phyloP scores from a whole-genome alignment of 1,140 invertebrate species.

The Drosophila watanabei region DNA sequence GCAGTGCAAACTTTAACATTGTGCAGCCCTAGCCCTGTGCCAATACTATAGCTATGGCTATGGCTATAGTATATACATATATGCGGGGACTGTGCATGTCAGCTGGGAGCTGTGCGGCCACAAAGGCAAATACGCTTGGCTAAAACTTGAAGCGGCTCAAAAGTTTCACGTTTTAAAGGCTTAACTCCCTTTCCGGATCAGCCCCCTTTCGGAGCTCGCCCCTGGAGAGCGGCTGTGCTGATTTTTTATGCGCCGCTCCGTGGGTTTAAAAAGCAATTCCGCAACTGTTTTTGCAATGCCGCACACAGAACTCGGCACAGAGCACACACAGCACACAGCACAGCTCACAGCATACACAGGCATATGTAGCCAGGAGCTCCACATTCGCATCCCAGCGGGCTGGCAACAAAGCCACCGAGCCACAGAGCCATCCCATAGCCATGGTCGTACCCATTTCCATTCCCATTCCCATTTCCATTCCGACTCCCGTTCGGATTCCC shows the following conservation, averaged over 20 bases:
- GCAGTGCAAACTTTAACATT: slow-evolving; percentile 66
- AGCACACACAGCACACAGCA: slow-evolving; percentile 11
- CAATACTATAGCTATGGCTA: slow-evolving; percentile 18
- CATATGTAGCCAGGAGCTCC: slow-evolving; percentile 34
- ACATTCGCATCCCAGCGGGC: slow-evolving; percentile 65
- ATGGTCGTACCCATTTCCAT: slow-evolving; percentile 21
- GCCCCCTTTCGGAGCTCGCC: slow-evolving; percentile 36
- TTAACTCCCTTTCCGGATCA: slow-evolving; percentile 53
- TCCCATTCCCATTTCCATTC: slow-evolving; percentile 21
- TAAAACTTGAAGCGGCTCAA: slow-evolving; percentile 77
- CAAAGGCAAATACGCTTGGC: slow-evolving; percentile 75
- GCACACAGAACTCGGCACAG: slow-evolving; percentile 30
- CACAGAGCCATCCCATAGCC: slow-evolving; percentile 17
- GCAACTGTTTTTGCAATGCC: slow-evolving; percentile 77
- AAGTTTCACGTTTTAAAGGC: slow-evolving; percentile 82
- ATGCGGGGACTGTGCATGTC: slow-evolving; percentile 18
- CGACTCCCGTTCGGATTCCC: slow-evolving; percentile 11
- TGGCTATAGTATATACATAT: slow-evolving; percentile 10
- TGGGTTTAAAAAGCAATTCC: slow-evolving; percentile 83
- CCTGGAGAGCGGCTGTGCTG: slow-evolving; percentile 64
- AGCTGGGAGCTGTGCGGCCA: slow-evolving; percentile 50
- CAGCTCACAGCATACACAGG: not conserved
- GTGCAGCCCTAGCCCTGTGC: slow-evolving; percentile 29
- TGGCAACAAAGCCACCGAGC: slow-evolving; percentile 63
- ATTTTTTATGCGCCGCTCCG: slow-evolving; percentile 75